A percentile compares a stretch with the other conserved stretches of the same genome.
phyloP scores from a whole-genome alignment of 2,113 vertebrate species.

The Aphyosemion australe region DNA sequence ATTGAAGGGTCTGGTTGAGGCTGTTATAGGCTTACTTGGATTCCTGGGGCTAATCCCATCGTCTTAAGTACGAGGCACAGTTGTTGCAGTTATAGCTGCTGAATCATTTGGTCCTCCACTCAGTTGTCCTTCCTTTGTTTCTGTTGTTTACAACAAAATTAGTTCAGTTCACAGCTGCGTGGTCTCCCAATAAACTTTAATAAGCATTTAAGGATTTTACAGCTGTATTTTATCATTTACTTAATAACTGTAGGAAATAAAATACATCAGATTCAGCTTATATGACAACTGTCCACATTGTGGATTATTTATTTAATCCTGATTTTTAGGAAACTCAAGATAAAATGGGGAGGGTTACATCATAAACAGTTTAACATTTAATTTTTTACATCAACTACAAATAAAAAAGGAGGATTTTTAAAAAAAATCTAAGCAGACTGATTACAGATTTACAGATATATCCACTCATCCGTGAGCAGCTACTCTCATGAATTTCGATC shows the following conservation, averaged over 20 bases:
- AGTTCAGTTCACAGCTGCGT: background rate
- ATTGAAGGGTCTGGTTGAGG: conserved; percentile 28
- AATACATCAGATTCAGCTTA: background rate
- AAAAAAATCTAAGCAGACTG: no score
- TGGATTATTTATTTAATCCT: background rate
- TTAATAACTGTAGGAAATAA: background rate
- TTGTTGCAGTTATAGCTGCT: conserved; percentile 51
- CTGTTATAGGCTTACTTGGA: conserved; percentile 67
- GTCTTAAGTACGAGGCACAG: conserved; percentile 49
- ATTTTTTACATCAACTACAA: background rate
- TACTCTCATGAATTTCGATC: conserved; percentile 11
- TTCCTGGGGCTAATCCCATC: conserved; percentile 72
- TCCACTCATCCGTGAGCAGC: background rate
- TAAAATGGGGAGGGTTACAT: conserved; percentile 6
- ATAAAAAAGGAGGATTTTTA: background rate
- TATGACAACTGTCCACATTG: background rate
- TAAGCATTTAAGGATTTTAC: no score
- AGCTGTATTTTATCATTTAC: background rate
- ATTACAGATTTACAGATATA: background rate
- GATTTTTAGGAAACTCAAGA: background rate
- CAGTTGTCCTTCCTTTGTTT: conserved; percentile 12
- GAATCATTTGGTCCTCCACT: conserved; percentile 44
- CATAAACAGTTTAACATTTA: conserved; percentile 42
- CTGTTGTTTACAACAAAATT: background rate
- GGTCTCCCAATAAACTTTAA: no score